A percentile compares a stretch with the other conserved stretches of the same genome.
These are phyloP conservation scores for Meles meles DNA, from an alignment of 2,113 vertebrate genomes.

Conservation along the genomic window DNA sequence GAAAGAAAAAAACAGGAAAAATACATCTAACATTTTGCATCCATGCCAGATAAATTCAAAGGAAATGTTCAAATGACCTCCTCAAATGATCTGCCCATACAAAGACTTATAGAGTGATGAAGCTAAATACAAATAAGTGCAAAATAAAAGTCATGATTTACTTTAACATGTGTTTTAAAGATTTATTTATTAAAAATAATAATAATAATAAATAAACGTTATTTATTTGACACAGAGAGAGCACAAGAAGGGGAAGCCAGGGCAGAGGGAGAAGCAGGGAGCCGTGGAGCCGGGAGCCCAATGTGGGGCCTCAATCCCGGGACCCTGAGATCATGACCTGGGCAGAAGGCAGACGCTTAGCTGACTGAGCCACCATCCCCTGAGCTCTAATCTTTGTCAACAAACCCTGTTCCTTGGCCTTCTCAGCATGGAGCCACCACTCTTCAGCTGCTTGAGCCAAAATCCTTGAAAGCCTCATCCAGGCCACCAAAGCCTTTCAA, in stretches of 20 bases:
- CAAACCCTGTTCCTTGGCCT: neutral
- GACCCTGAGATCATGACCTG: neutral
- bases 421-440: neutral
- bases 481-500: neutral
- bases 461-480: neutral
- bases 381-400: neutral
- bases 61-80: neutral
- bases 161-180: neutral
- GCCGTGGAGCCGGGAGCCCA: neutral
- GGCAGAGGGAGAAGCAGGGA: neutral
- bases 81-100: neutral
- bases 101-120: neutral
- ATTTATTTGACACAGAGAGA: neutral
- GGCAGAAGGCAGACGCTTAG: neutral
- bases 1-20: neutral
- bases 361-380: neutral
- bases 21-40: neutral
- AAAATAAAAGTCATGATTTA: neutral
- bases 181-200: neutral
- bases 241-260: neutral
- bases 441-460: neutral
- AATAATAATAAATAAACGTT: too few species aligned
- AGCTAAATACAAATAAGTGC: neutral
- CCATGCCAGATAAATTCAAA: conserved; percentile 2
- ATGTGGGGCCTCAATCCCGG: neutral